Conservation (phyloP, 2,888 invertebrate species). For the Campoplex capitator region DNA sequence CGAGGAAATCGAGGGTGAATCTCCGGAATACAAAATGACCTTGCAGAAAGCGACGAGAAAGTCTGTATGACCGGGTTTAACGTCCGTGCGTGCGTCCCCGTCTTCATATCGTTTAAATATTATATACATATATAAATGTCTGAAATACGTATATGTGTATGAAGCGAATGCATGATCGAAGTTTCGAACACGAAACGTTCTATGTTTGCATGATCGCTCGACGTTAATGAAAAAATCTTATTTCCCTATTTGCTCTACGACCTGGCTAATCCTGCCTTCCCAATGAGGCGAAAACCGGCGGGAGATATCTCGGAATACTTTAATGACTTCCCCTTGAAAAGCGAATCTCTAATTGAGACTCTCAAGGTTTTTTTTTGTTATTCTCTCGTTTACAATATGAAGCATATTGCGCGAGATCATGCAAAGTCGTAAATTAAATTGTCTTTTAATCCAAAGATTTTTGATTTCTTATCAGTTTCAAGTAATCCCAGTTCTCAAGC, state of each 20-base stretch:
- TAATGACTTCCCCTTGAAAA: constrained; percentile 22
- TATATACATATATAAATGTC: neutral
- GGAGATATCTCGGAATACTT: constrained; percentile 7
- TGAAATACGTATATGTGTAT: neutral
- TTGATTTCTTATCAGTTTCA: constrained; percentile 24
- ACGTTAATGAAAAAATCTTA: constrained; percentile 35
- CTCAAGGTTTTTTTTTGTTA: neutral
- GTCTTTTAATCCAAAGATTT: constrained; percentile 37
- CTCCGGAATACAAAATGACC: constrained; percentile 79
- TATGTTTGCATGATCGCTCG: constrained; percentile 25
- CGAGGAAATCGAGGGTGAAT: constrained; percentile 78
- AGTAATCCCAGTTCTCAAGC: constrained; percentile 4
- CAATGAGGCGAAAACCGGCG: constrained; percentile 19
- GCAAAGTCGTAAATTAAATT: constrained; percentile 21
- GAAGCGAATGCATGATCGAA: constrained; percentile 29
- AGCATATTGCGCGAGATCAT: constrained; percentile 9
- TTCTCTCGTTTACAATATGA: constrained; percentile 3
- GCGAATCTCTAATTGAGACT: constrained; percentile 13
- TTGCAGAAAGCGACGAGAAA: constrained; percentile 80
- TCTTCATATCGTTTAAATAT: constrained; percentile 57
- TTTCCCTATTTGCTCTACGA: constrained; percentile 4
- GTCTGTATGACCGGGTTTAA: constrained; percentile 75
- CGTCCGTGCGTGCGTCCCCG: constrained; percentile 70
- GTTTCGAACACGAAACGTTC: constrained; percentile 4
- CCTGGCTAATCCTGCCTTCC: neutral